Evolutionary conservation across 2,888 invertebrate genomes (phyloP), one percentile per base, ranked within the genome.

Genomic region (Lymantria monacha): DNA sequence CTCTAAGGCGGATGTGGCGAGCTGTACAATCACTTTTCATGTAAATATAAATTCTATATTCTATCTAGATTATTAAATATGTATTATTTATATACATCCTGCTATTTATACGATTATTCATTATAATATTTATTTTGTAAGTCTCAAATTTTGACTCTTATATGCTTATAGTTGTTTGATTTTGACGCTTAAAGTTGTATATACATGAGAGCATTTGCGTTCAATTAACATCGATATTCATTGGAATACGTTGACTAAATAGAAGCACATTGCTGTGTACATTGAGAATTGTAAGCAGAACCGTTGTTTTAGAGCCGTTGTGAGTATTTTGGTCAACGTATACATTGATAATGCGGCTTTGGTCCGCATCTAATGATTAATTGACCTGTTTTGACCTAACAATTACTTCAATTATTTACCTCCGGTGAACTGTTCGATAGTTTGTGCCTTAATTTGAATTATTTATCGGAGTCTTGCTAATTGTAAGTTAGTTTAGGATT

Each of bases 391-490:
- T 80, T 80, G 85, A 87, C 87, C 87, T 72, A 77, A 74, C 87
- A 89, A 89, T 89, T 88, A 83, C 86, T 83, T 84, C 85, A 90
- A 91, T 90, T 86, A 90, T 87, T 86, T 83, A 84, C 83, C 86
- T 86, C 87, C 85, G 84, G 88, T 80, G 67, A 79, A 72, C 73
- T 69, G 66, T 72, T 70, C 65, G 69, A 76, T 79, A 68, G 66
- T 53, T 53, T 69, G 66, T 63, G 57, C 62, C 65, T 67, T 72
- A 68, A 77, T 76, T 73, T 72, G 67, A 69, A 74, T 74, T 64
- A 73, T 69, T 57, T 57, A 68, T 63, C 53, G 51, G 48, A 50
- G 40, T 58, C 62, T 68, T 56, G 53, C 54, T 65, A 46, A 55
- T 54, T 57, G 55, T 49, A 13, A 30, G 7, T 52, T 45, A 48